These are phyloP conservation scores for Campoplex nolae DNA, from an alignment of 2,888 invertebrate species.

Conservation along the genomic window DNA sequence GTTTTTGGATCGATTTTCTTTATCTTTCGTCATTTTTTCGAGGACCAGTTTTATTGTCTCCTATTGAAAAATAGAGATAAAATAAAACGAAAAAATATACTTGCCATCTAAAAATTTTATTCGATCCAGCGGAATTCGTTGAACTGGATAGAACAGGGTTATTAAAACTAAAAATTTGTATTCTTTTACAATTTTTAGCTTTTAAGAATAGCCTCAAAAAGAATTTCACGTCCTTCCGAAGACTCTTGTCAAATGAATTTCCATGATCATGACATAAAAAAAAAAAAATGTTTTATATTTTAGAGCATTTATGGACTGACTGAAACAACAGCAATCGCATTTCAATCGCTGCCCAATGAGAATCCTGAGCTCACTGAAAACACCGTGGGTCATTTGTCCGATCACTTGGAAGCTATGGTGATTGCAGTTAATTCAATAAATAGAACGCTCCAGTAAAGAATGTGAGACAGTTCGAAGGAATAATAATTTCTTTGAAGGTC, in stretches of 20 bases:
- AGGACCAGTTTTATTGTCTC: not conserved
- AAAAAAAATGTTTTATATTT: slow-evolving; percentile 34
- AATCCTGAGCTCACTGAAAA: slow-evolving; percentile 82
- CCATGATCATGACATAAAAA: not conserved
- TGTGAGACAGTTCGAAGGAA: no score
- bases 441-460: not conserved
- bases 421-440: slow-evolving; percentile 17
- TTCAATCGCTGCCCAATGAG: slow-evolving; percentile 86
- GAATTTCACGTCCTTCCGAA: not conserved
- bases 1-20: not conserved
- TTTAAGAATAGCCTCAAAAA: no score
- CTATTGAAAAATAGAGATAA: not conserved
- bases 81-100: no score
- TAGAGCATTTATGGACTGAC: slow-evolving; percentile 88
- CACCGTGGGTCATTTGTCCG: slow-evolving; percentile 86
- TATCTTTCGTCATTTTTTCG: not conserved
- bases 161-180: no score
- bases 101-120: no score
- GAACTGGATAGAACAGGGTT: no score
- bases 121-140: no score
- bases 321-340: slow-evolving; percentile 86
- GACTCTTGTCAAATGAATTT: not conserved
- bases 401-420: slow-evolving; percentile 88
- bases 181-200: no score
- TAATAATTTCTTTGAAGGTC: slow-evolving; percentile 84